Percentiles rank a stretch among this genome's conserved stretches.
Conservation (phyloP, 2,113 vertebrate species). For the Oreocharis arfaki region DNA sequence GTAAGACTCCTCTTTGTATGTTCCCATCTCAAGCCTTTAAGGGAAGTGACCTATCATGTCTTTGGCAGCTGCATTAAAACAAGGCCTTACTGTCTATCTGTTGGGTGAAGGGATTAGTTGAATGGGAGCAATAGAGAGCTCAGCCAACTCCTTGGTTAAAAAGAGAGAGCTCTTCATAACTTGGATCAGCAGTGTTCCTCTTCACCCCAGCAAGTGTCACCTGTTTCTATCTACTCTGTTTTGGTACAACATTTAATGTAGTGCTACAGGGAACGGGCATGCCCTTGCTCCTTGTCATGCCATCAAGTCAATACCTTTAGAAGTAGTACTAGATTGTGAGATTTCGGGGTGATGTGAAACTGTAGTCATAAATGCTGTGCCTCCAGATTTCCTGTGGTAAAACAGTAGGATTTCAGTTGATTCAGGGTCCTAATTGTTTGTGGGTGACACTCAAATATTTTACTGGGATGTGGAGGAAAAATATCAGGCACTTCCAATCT, state of each 20-base stretch:
- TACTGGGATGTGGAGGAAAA: not conserved
- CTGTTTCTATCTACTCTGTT: not conserved
- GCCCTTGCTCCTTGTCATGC: not conserved
- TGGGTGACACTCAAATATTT: not conserved
- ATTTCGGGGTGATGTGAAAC: not conserved
- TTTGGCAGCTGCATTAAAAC: not conserved
- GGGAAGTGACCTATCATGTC: not conserved
- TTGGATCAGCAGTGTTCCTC: not conserved
- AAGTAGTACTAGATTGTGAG: not conserved
- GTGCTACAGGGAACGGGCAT: not conserved
- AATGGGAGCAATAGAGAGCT: not conserved
- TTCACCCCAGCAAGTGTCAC: not conserved
- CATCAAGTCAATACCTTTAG: not conserved
- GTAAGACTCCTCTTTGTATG: not conserved
- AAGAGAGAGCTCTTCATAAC: not conserved
- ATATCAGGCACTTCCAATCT: not conserved
- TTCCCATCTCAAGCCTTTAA: not conserved
- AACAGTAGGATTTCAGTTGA: not conserved
- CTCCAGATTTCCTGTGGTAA: not conserved
- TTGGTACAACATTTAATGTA: not conserved
- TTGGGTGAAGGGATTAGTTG: not conserved
- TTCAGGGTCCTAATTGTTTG: not conserved
- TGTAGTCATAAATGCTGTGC: not conserved
- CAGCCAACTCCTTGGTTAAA: not conserved
- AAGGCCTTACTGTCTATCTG: not conserved